Evolutionary conservation across 2,113 vertebrate species (phyloP).

Genomic region (Brachyistius frenatus): DNA sequence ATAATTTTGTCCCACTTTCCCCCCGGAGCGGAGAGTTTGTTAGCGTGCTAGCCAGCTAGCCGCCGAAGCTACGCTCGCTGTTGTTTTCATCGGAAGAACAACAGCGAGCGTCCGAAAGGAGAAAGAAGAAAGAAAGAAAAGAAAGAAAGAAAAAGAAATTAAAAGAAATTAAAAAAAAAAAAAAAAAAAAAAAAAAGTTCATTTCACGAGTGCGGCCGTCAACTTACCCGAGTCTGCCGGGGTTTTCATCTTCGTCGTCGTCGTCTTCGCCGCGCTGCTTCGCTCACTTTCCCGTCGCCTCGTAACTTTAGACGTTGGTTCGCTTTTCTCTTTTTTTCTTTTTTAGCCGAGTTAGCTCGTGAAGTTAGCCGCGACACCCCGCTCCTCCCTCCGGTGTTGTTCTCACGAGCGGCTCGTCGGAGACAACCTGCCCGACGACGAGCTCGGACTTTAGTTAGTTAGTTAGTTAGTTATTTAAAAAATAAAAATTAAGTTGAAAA

Average conservation of each 20-base stretch:
- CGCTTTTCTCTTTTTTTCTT: conserved; percentile 34
- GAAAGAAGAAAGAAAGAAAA: too few species aligned
- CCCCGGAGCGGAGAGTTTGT: conserved; percentile 60
- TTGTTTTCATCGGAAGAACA: conserved; percentile 48
- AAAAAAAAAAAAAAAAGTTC: neutral
- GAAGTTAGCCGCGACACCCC: conserved; percentile 64
- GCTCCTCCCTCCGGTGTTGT: conserved; percentile 70
- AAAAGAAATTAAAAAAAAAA: conserved; percentile 1
- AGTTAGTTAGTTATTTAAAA: too few species aligned
- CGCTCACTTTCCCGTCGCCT: conserved; percentile 56
- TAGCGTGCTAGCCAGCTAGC: conserved; percentile 73
- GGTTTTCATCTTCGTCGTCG: conserved; percentile 81
- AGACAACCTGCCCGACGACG: conserved; percentile 1
- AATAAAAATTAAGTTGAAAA: neutral
- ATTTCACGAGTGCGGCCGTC: neutral
- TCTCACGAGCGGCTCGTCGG: conserved; percentile 52
- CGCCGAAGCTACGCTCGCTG: conserved; percentile 44
- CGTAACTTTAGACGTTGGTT: conserved; percentile 61
- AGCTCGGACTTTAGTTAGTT: too few species aligned
- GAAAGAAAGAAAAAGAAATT: neutral
- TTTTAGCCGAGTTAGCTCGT: conserved; percentile 59
- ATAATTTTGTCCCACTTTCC: conserved; percentile 76
- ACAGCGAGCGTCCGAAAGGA: neutral
- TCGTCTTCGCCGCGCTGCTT: conserved; percentile 30
- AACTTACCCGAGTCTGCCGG: conserved; percentile 82